Conservation (phyloP, 1,140 invertebrate species). For the Danaus plexippus region DNA sequence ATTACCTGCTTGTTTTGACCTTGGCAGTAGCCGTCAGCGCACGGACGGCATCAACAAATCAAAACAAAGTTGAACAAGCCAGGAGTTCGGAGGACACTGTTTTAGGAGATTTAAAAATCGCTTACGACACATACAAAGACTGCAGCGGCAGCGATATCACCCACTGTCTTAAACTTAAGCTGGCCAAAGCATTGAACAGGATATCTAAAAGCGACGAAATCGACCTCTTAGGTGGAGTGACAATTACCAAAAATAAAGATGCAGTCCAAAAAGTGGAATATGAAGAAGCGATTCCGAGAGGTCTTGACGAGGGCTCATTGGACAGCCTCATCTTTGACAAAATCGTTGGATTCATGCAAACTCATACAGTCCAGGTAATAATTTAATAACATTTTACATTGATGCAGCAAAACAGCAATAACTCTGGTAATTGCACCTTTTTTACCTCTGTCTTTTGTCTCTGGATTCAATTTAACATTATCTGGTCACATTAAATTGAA, state of each 20-base stretch:
- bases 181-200: conserved; percentile 80
- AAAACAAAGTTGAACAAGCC: conserved; percentile 56
- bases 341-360: conserved; percentile 80
- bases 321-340: conserved; percentile 83
- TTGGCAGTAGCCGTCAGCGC: conserved; percentile 55
- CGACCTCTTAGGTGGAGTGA: conserved; percentile 79
- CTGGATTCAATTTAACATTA: too few species aligned
- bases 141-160: conserved; percentile 79
- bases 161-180: conserved; percentile 83
- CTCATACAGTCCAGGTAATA: conserved; percentile 82
- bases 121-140: conserved; percentile 78
- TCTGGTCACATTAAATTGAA: too few species aligned
- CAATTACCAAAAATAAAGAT: conserved; percentile 76
- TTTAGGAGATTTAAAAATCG: conserved; percentile 59
- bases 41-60: conserved; percentile 53
- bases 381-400: not conserved
- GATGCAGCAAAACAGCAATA: not conserved
- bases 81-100: conserved; percentile 61
- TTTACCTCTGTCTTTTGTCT: too few species aligned
- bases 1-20: conserved; percentile 63
- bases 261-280: conserved; percentile 44
- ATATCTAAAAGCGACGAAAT: conserved; percentile 75
- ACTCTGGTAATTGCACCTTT: too few species aligned
- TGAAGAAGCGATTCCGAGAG: conserved; percentile 77
- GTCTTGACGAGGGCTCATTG: conserved; percentile 79